Evolutionary conservation across 2,888 invertebrate genomes (phyloP).

Genomic region (Eristalis arbustorum): DNA sequence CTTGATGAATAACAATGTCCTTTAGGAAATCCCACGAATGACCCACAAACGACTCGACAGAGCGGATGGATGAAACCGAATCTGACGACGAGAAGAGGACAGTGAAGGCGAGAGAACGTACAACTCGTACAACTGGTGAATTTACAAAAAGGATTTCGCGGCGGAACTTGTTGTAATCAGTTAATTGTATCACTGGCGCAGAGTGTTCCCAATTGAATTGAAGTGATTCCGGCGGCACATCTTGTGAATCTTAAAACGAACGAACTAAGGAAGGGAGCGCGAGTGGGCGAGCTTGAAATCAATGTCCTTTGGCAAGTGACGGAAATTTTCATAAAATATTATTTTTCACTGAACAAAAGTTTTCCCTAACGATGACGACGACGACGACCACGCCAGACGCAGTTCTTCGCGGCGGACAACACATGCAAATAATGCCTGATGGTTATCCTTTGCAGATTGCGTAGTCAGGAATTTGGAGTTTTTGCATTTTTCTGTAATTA

Average conservation of each 20-base stretch:
- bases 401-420: constrained; percentile 26
- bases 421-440: constrained; percentile 56
- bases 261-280: background rate
- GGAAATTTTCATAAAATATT: constrained; percentile 47
- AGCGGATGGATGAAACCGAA: constrained; percentile 4
- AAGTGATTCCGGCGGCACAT: constrained; percentile 53
- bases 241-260: constrained; percentile 37
- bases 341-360: constrained; percentile 60
- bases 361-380: constrained; percentile 50
- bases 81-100: constrained; percentile 15
- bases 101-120: background rate
- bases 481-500: constrained; percentile 52
- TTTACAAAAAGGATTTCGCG: constrained; percentile 65
- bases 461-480: constrained; percentile 1
- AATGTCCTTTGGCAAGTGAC: constrained; percentile 21
- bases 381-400: constrained; percentile 10
- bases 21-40: constrained; percentile 51
- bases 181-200: constrained; percentile 65
- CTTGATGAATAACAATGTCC: constrained; percentile 67
- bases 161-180: constrained; percentile 68
- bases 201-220: constrained; percentile 62
- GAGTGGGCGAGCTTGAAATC: constrained; percentile 12
- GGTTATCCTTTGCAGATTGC: constrained; percentile 29
- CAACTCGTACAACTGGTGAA: constrained; percentile 28
- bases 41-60: constrained; percentile 57